Conservation (phyloP, 2,797 vertebrate species). For the Sebastes wilsoni region DNA sequence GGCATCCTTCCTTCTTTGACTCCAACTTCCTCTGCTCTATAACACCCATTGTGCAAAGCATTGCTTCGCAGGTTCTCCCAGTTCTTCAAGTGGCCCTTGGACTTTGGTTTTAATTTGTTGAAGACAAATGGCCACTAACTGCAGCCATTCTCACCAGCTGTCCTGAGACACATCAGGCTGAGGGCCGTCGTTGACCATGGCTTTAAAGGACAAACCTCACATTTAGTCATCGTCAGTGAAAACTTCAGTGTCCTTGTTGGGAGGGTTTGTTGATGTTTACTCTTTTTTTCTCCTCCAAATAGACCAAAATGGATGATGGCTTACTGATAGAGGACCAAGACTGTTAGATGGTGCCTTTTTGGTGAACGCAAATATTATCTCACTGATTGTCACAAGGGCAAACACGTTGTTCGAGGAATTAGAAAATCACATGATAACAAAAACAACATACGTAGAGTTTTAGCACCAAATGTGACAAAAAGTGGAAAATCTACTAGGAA, state of each 20-base stretch:
- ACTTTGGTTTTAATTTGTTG: slow-evolving; percentile 52
- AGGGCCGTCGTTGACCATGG: slow-evolving; percentile 55
- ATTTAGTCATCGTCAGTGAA: neutral
- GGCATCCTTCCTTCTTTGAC: slow-evolving; percentile 91
- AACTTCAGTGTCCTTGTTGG: slow-evolving; percentile 37
- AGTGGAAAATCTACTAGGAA: too few relatives aligned
- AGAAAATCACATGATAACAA: slow-evolving; percentile 18
- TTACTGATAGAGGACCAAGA: slow-evolving; percentile 39
- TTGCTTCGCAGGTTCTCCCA: slow-evolving; percentile 45
- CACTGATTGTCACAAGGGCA: slow-evolving; percentile 48
- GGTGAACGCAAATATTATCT: slow-evolving; percentile 52
- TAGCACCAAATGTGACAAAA: neutral
- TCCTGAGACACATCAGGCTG: neutral
- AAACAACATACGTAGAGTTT: neutral
- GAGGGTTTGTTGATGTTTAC: slow-evolving; percentile 50
- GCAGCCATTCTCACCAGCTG: slow-evolving; percentile 51
- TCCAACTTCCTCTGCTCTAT: slow-evolving; percentile 86
- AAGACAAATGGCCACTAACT: slow-evolving; percentile 67
- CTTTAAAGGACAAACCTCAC: slow-evolving; percentile 43
- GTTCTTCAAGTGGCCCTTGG: slow-evolving; percentile 46
- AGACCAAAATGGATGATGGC: slow-evolving; percentile 28
- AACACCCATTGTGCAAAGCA: slow-evolving; percentile 65
- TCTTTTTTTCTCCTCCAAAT: neutral
- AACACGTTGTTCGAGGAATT: slow-evolving; percentile 31
- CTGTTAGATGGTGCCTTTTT: slow-evolving; percentile 10